Evolutionary conservation across 2,888 invertebrate genomes (phyloP).

Genomic region (Patella caerulea): DNA sequence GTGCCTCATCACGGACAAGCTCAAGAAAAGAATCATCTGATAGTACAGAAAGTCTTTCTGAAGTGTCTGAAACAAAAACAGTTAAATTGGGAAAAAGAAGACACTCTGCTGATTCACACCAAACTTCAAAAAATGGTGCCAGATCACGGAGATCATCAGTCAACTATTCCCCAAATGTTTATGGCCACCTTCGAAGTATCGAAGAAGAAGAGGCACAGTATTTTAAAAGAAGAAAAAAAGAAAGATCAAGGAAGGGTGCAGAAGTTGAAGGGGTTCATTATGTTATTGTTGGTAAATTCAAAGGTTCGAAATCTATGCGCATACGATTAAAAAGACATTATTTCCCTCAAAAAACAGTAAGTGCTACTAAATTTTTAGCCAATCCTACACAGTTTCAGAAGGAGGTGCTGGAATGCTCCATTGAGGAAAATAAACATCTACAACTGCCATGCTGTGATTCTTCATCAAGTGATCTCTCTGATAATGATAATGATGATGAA

Average conservation of each 20-base stretch:
- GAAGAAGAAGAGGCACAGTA: not conserved
- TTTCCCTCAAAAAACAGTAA: constrained; percentile 20
- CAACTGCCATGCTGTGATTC: not conserved
- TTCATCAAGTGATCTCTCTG: constrained; percentile 16
- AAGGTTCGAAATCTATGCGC: constrained; percentile 57
- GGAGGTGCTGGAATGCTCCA: constrained; percentile 12
- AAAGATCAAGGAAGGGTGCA: constrained; percentile 12
- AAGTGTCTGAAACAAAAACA: not conserved
- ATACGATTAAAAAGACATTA: constrained; percentile 52
- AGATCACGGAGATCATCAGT: constrained; percentile 20
- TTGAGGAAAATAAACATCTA: constrained; percentile 1
- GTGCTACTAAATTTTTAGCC: constrained; percentile 29
- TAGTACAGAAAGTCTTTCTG: constrained; percentile 18
- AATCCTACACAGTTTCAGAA: constrained; percentile 20
- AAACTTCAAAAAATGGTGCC: not conserved
- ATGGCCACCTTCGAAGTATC: constrained; percentile 27
- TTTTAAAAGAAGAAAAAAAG: constrained; percentile 10
- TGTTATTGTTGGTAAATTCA: constrained; percentile 58
- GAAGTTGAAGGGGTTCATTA: constrained; percentile 46
- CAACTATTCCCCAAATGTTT: constrained; percentile 23
- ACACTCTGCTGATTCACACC: constrained; percentile 20
- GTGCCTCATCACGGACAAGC: constrained; percentile 26
- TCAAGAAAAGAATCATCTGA: constrained; percentile 33
- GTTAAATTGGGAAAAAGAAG: constrained; percentile 2
- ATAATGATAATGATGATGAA: constrained; percentile 14